Evolutionary conservation across 2,888 invertebrate genomes (phyloP).

Genomic region (Cheilosia soror): DNA sequence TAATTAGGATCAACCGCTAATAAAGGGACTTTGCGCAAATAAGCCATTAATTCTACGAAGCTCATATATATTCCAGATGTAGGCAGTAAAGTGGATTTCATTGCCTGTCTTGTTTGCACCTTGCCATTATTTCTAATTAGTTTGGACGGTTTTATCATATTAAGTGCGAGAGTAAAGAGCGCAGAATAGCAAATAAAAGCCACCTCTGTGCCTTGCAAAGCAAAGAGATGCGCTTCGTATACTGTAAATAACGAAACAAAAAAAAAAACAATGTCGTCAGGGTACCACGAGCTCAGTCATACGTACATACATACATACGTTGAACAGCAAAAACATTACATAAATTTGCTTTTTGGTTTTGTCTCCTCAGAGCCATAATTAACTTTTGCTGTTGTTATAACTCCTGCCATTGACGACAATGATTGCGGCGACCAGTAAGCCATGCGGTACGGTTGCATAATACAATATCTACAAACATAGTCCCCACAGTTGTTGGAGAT

Average conservation of each 20-base stretch:
- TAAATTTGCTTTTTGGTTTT: constrained; percentile 68
- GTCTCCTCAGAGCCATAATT: constrained; percentile 65
- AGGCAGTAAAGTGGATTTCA: constrained; percentile 73
- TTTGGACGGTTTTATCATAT: constrained; percentile 69
- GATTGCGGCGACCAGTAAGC: constrained; percentile 55
- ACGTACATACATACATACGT: constrained; percentile 15
- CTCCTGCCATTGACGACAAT: constrained; percentile 66
- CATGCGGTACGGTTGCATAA: constrained; percentile 21
- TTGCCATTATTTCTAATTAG: constrained; percentile 75
- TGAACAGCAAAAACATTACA: constrained; percentile 57
- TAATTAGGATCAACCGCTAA: constrained; percentile 72
- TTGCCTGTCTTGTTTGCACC: constrained; percentile 75
- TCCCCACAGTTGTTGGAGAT: neutral
- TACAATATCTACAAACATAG: too few relatives aligned
- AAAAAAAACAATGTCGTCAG: constrained; percentile 61
- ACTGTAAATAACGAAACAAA: neutral
- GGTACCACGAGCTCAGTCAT: constrained; percentile 9
- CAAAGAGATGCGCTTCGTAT: constrained; percentile 59
- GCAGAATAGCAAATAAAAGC: constrained; percentile 38
- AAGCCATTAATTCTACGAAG: constrained; percentile 68
- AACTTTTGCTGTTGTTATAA: constrained; percentile 73
- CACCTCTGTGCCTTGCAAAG: constrained; percentile 39
- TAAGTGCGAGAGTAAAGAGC: constrained; percentile 35
- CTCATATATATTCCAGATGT: constrained; percentile 72
- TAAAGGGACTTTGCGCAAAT: constrained; percentile 69